Percentiles rank a stretch among this genome's conserved stretches.
Conservation (phyloP, 2,888 invertebrate species). For the Lordiphosa fenestrarum region DNA sequence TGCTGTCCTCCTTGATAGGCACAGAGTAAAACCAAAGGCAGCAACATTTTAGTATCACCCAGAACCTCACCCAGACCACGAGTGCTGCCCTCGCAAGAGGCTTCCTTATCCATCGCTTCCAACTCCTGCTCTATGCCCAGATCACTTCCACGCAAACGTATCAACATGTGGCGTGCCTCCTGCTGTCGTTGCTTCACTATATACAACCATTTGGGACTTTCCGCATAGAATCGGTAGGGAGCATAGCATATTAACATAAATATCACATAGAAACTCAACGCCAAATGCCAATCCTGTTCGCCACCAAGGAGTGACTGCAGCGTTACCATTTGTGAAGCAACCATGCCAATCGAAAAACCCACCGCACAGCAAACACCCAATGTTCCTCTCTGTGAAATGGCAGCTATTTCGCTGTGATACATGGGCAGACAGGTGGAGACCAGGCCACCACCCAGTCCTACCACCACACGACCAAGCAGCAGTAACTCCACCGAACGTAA, state of each 20-base stretch:
- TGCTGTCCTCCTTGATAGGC: conserved; percentile 53
- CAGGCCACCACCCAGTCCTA: conserved; percentile 89
- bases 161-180: conserved; percentile 84
- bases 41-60: conserved; percentile 22
- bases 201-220: conserved; percentile 93
- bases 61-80: conserved; percentile 29
- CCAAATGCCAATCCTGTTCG: conserved; percentile 86
- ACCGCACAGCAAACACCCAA: conserved; percentile 87
- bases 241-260: conserved; percentile 85
- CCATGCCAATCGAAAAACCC: conserved; percentile 77
- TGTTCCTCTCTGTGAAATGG: conserved; percentile 87
- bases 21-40: conserved; percentile 44
- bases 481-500: conserved; percentile 89
- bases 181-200: conserved; percentile 85
- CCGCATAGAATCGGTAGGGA: conserved; percentile 86
- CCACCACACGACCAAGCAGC: conserved; percentile 87
- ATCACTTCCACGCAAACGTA: conserved; percentile 83
- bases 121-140: conserved; percentile 36
- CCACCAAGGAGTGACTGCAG: conserved; percentile 81
- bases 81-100: conserved; percentile 18
- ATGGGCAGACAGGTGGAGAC: conserved; percentile 92
- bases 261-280: conserved; percentile 86
- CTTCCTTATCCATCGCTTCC: conserved; percentile 41
- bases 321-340: conserved; percentile 77
- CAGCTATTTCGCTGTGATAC: conserved; percentile 94